These are phyloP conservation scores for Sitophilus oryzae DNA, from an alignment of 1,140 invertebrate genomes.

Conservation along the genomic window DNA sequence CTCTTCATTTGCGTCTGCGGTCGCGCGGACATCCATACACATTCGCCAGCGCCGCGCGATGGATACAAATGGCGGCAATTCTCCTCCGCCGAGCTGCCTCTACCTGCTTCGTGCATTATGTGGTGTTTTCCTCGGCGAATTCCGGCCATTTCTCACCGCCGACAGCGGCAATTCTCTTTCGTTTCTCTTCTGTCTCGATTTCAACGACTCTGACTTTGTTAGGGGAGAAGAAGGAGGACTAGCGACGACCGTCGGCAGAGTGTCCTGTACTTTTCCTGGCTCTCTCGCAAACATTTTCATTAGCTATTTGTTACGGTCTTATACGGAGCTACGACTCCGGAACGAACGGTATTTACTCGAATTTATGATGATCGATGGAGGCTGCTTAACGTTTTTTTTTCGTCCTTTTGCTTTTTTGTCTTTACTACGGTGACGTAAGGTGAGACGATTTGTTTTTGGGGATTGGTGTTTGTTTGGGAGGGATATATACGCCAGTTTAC, in stretches of 20 bases:
- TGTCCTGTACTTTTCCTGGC: constrained; percentile 20
- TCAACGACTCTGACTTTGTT: constrained; percentile 39
- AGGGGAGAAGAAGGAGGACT: constrained; percentile 9
- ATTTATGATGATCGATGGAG: constrained; percentile 26
- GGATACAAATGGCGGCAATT: constrained; percentile 41
- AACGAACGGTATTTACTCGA: constrained; percentile 25
- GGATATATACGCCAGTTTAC: no score
- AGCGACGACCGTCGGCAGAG: constrained; percentile 5
- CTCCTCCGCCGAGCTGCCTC: constrained; percentile 34
- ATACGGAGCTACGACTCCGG: constrained; percentile 22
- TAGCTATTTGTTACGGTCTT: constrained; percentile 40
- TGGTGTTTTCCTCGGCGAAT: constrained; percentile 33
- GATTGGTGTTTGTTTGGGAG: no score
- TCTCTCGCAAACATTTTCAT: constrained; percentile 40
- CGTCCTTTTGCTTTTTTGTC: constrained; percentile 16
- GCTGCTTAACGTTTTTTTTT: constrained; percentile 14
- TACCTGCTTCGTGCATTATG: constrained; percentile 35
- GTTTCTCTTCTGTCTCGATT: constrained; percentile 35
- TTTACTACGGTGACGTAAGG: constrained; percentile 22
- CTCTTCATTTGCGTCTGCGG: constrained; percentile 38
- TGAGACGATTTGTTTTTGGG: constrained; percentile 22
- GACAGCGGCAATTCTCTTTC: constrained; percentile 37
- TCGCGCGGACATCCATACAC: constrained; percentile 32
- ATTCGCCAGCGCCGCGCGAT: constrained; percentile 35
- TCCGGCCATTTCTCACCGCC: constrained; percentile 38